A percentile compares a stretch with the other conserved stretches of the same genome.
Conservation (phyloP, 53 echinoderm and acorn worm species). For the Luidia sarsii region DNA sequence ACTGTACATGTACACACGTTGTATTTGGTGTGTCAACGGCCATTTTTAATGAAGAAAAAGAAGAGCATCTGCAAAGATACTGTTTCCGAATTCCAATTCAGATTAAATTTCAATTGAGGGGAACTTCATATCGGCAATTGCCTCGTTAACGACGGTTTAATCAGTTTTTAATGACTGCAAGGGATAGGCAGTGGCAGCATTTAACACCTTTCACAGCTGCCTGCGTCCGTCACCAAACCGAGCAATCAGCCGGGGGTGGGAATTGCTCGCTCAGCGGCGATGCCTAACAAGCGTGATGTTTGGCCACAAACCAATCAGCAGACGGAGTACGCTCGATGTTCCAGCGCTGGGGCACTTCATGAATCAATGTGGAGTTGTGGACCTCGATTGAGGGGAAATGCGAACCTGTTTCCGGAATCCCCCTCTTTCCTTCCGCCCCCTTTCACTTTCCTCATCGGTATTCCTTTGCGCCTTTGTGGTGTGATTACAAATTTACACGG, state of each 20-base stretch:
- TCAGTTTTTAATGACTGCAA: slow-evolving; percentile 16
- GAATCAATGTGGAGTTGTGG: slow-evolving; percentile 50
- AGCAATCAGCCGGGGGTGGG: slow-evolving; percentile 13
- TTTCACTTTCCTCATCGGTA: slow-evolving; percentile 30
- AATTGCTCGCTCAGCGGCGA: slow-evolving; percentile 9
- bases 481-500: slow-evolving; percentile 43
- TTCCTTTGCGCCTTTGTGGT: slow-evolving; percentile 18
- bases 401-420: slow-evolving; percentile 44
- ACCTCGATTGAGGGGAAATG: no score
- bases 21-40: background rate
- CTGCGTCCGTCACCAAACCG: background rate
- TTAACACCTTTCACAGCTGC: background rate
- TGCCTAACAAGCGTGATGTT: slow-evolving; percentile 30
- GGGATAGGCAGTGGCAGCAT: slow-evolving; percentile 10
- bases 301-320: background rate
- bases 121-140: background rate
- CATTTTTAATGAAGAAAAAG: no score
- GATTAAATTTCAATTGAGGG: no score
- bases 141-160: background rate
- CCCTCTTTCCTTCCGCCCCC: no score
- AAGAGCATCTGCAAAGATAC: no score
- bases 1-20: background rate
- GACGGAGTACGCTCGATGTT: background rate
- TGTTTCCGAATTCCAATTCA: no score
- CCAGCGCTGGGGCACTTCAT: background rate